phyloP scores from a whole-genome alignment of 1,140 invertebrate species.

The Xylocopa sonorina region DNA sequence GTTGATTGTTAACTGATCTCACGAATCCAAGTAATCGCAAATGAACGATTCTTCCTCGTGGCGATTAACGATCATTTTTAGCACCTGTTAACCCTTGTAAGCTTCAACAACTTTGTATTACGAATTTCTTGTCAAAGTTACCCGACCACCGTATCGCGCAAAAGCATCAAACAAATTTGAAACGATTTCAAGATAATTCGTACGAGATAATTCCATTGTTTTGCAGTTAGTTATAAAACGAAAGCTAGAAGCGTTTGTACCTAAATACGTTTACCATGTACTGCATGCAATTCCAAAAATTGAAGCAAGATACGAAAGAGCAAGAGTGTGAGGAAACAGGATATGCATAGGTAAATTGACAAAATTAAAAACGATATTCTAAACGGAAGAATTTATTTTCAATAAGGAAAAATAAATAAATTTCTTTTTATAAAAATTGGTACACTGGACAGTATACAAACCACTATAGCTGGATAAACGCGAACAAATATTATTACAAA shows the following conservation, averaged over 20 bases:
- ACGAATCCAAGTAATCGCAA: no score
- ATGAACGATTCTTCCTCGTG: not conserved
- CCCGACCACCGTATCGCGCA: no score
- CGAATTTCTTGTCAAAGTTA: not conserved
- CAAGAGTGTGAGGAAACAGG: constrained; percentile 44
- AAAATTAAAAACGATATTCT: constrained; percentile 48
- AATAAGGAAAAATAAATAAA: constrained; percentile 66
- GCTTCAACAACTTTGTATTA: constrained; percentile 18
- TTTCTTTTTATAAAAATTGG: constrained; percentile 48
- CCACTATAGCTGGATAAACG: constrained; percentile 40
- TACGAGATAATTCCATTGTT: not conserved
- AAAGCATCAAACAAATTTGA: not conserved
- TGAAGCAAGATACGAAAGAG: constrained; percentile 25
- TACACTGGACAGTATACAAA: constrained; percentile 58
- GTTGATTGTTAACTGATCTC: no score
- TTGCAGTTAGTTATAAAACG: constrained; percentile 5
- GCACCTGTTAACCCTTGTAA: not conserved
- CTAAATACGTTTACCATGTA: constrained; percentile 1
- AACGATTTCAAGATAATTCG: no score
- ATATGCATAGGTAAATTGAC: constrained; percentile 45
- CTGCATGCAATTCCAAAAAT: constrained; percentile 41
- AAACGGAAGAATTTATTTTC: constrained; percentile 68
- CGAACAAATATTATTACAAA: constrained; percentile 48
- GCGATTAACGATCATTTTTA: not conserved
- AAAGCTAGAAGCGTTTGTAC: constrained; percentile 31